A percentile compares a stretch with the other conserved stretches of the same genome.
phyloP scores from a whole-genome alignment of 2,113 vertebrate species.

The Nyctereutes procyonoides region DNA sequence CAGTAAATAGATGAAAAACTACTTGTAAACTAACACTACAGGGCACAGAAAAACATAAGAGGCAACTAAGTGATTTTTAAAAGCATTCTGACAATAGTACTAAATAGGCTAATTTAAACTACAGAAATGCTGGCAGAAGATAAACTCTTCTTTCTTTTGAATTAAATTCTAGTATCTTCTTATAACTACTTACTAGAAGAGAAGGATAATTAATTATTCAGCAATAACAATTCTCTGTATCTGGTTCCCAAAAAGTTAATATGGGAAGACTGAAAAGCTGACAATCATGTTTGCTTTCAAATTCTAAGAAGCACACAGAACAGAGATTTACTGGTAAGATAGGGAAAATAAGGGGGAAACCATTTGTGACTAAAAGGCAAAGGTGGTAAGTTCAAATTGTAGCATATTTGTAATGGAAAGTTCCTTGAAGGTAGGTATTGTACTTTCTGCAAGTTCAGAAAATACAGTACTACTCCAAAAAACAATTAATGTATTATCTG shows the following conservation, averaged over 20 bases:
- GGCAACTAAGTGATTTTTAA: conserved; percentile 46
- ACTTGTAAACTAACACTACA: conserved; percentile 72
- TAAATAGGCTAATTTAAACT: conserved; percentile 13
- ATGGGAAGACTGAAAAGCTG: conserved; percentile 36
- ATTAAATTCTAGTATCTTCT: conserved; percentile 67
- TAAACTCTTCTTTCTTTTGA: conserved; percentile 58
- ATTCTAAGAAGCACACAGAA: conserved; percentile 64
- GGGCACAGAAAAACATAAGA: conserved; percentile 47
- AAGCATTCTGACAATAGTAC: not conserved
- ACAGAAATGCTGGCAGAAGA: conserved; percentile 30
- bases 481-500: not conserved
- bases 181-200: conserved; percentile 52
- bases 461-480: not conserved
- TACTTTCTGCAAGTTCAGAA: conserved; percentile 29
- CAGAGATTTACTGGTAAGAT: conserved; percentile 61
- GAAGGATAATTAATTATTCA: conserved; percentile 43
- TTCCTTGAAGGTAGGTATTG: conserved; percentile 1
- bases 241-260: conserved; percentile 48
- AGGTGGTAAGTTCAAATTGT: not conserved
- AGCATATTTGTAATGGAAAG: not conserved
- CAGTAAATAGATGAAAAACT: conserved; percentile 59
- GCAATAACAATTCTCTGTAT: conserved; percentile 46
- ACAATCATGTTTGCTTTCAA: conserved; percentile 62
- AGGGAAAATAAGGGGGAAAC: not conserved
- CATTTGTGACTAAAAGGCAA: conserved; percentile 5